Evolutionary conservation across 2,888 invertebrate genomes (phyloP).

Genomic region (Frankliniella intonsa): DNA sequence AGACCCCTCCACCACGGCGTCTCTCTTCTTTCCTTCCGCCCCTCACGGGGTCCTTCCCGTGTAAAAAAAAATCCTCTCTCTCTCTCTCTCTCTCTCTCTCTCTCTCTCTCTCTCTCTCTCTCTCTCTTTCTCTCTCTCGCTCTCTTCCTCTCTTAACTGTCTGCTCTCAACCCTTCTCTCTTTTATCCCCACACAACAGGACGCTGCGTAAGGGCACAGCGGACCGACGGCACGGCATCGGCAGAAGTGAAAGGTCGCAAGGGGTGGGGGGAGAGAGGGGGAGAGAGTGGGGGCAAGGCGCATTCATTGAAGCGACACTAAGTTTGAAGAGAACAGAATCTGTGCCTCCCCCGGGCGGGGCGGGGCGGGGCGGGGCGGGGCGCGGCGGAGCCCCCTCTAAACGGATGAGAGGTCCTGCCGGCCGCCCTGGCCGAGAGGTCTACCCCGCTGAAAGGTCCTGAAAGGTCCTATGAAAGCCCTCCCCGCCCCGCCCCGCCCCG

Average conservation of each 20-base stretch:
- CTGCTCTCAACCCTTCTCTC: not conserved
- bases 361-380: not conserved
- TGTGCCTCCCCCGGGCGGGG: not conserved
- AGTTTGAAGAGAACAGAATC: conserved; percentile 13
- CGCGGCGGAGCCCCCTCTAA: not conserved
- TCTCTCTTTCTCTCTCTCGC: not conserved
- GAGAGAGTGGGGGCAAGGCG: too few relatives aligned
- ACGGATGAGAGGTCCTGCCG: not conserved
- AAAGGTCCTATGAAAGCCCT: too few relatives aligned
- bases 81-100: not conserved
- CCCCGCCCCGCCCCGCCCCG: too few relatives aligned
- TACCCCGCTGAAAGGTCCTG: not conserved
- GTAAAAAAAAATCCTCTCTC: too few relatives aligned
- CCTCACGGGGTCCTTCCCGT: too few relatives aligned
- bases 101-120: not conserved
- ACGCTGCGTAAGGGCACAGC: too few relatives aligned
- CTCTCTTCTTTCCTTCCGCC: not conserved
- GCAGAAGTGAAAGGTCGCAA: too few relatives aligned
- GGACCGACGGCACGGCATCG: too few relatives aligned
- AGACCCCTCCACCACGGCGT: too few relatives aligned
- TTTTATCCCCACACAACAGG: not conserved
- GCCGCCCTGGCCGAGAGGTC: not conserved
- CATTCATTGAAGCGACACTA: conserved; percentile 19
- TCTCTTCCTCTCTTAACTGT: not conserved
- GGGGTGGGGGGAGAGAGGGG: not conserved